These are phyloP conservation scores for Caenorhabditis latens DNA, from an alignment of 1,140 invertebrate genomes.

Conservation along the genomic window DNA sequence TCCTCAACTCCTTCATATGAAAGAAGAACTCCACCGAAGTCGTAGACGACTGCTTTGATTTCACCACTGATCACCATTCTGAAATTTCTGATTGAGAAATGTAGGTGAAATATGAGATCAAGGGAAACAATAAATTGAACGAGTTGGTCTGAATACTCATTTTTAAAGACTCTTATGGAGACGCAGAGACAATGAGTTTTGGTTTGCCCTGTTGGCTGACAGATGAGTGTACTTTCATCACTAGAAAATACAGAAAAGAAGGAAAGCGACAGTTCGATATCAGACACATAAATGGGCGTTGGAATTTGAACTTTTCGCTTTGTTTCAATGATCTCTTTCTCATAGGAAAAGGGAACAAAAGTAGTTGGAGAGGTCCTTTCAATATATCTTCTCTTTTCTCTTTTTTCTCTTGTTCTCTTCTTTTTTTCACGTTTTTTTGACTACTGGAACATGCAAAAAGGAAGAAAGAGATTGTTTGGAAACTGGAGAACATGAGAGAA, in stretches of 20 bases:
- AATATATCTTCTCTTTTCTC: neutral
- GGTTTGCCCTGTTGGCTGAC: neutral
- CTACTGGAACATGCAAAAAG: neutral
- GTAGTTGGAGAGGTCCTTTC: neutral
- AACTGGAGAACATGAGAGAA: neutral
- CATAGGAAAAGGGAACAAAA: constrained; percentile 12
- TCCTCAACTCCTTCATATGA: constrained; percentile 42
- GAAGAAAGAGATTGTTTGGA: neutral
- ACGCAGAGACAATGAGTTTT: neutral
- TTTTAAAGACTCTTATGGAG: constrained; percentile 4
- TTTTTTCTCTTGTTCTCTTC: constrained; percentile 14
- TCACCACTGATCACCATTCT: neutral
- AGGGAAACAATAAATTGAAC: neutral
- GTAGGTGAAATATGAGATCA: neutral
- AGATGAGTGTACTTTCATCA: constrained; percentile 42
- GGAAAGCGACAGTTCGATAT: neutral
- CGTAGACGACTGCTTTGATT: constrained; percentile 59
- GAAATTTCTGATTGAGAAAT: constrained; percentile 6
- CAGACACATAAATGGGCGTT: neutral
- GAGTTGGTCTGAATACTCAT: constrained; percentile 22
- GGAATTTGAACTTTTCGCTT: constrained; percentile 33
- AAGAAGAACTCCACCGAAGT: constrained; percentile 55
- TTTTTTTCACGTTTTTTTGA: constrained; percentile 14
- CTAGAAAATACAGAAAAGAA: constrained; percentile 24
- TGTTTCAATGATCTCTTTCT: constrained; percentile 34